Evolutionary conservation across 1,140 invertebrate species (phyloP).

Genomic region (Laupala kohalensis): DNA sequence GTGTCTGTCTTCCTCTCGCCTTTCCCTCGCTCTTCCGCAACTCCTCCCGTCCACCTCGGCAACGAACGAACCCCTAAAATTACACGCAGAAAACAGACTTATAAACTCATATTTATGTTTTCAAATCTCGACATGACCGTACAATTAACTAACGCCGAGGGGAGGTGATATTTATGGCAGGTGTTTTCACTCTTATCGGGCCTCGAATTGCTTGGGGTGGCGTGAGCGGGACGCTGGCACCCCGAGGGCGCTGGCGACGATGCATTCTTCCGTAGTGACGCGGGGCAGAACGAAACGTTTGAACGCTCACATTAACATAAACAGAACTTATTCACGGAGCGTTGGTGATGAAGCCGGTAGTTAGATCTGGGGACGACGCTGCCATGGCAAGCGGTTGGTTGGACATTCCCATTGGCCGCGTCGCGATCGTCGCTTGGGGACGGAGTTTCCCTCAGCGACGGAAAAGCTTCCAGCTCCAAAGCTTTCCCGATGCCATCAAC

Average conservation of each 20-base stretch:
- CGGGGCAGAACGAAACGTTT: too few relatives aligned
- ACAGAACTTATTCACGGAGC: too few relatives aligned
- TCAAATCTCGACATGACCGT: neutral
- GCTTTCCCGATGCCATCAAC: neutral
- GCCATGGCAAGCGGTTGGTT: too few relatives aligned
- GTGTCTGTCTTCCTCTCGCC: neutral
- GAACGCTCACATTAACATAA: neutral
- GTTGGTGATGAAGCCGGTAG: too few relatives aligned
- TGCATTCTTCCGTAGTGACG: neutral
- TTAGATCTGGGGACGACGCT: too few relatives aligned
- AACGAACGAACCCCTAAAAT: neutral
- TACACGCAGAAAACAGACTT: neutral
- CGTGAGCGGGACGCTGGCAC: too few relatives aligned
- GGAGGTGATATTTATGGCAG: neutral
- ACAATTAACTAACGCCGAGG: neutral
- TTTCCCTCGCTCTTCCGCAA: too few relatives aligned
- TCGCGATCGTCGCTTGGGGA: too few relatives aligned
- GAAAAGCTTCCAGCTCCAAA: neutral
- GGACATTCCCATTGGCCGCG: too few relatives aligned
- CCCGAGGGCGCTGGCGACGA: too few relatives aligned
- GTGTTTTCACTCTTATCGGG: neutral
- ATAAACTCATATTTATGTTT: neutral
- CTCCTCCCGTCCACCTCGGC: neutral
- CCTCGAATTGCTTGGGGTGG: neutral
- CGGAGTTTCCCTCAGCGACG: too few relatives aligned